A percentile compares a stretch with the other conserved stretches of the same genome.
These are phyloP conservation scores for Cettia cetti DNA, from an alignment of 2,113 vertebrate genomes.

Conservation along the genomic window DNA sequence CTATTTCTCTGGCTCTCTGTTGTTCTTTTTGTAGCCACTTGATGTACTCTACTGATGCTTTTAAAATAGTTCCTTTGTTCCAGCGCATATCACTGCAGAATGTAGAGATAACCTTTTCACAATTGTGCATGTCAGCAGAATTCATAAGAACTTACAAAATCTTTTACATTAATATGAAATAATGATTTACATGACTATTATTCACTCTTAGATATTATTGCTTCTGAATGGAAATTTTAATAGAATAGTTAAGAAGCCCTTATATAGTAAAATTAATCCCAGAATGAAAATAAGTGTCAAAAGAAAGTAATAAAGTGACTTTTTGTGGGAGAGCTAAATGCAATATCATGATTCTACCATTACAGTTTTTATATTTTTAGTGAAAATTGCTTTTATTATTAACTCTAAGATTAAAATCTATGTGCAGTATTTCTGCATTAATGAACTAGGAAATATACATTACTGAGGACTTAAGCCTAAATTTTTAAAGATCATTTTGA, in stretches of 20 bases:
- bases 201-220: constrained; percentile 97
- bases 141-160: constrained; percentile 90
- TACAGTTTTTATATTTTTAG: constrained; percentile 88
- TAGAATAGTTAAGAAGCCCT: constrained; percentile 99
- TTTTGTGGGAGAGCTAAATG: constrained; percentile 84
- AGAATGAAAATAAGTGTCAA: constrained; percentile 95
- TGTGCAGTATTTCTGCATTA: constrained; percentile 82
- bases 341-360: constrained; percentile 86
- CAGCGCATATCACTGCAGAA: constrained; percentile 97
- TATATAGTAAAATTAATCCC: constrained; percentile 98
- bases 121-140: constrained; percentile 91
- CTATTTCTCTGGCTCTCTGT: constrained; percentile 92
- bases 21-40: constrained; percentile 99
- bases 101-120: constrained; percentile 91
- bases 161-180: constrained; percentile 92
- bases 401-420: constrained; percentile 85
- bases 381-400: constrained; percentile 90
- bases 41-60: constrained; percentile 99
- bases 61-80: constrained; percentile 99
- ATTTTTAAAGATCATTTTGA: constrained; percentile 81
- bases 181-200: constrained; percentile 97
- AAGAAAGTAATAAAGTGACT: constrained; percentile 81
- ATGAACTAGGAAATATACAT: constrained; percentile 82
- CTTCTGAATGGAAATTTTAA: constrained; percentile 98
- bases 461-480: constrained; percentile 79